These are phyloP conservation scores for Apodemia zela DNA, from an alignment of 2,888 invertebrate genomes.

Conservation along the genomic window DNA sequence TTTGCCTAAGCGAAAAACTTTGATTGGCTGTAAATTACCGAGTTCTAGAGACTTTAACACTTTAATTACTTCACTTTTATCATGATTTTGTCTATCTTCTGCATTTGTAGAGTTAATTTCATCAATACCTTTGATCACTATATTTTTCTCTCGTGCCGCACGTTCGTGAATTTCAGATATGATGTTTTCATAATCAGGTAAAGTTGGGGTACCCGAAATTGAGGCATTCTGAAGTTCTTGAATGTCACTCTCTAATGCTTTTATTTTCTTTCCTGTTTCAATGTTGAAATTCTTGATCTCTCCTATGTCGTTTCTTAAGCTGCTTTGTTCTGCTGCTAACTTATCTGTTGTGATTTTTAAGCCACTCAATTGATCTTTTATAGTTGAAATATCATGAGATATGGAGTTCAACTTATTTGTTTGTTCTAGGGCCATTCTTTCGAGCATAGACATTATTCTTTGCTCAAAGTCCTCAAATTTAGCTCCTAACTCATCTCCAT, in stretches of 20 bases:
- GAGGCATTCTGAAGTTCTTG: neutral
- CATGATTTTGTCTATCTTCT: neutral
- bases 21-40: neutral
- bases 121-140: neutral
- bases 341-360: neutral
- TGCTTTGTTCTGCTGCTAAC: neutral
- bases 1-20: neutral
- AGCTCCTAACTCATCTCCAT: no score
- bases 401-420: no score
- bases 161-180: neutral
- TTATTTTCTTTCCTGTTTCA: neutral
- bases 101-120: neutral
- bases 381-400: neutral
- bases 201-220: neutral
- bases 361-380: conserved; percentile 1
- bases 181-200: neutral
- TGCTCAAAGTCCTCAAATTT: no score
- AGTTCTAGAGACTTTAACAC: neutral
- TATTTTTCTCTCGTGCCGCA: neutral
- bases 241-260: neutral
- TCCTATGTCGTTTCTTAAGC: neutral
- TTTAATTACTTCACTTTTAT: neutral
- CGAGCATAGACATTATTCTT: no score
- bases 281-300: neutral
- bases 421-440: no score